These are phyloP conservation scores for Phaethon lepturus DNA, from an alignment of 2,113 vertebrate species.

Conservation along the genomic window DNA sequence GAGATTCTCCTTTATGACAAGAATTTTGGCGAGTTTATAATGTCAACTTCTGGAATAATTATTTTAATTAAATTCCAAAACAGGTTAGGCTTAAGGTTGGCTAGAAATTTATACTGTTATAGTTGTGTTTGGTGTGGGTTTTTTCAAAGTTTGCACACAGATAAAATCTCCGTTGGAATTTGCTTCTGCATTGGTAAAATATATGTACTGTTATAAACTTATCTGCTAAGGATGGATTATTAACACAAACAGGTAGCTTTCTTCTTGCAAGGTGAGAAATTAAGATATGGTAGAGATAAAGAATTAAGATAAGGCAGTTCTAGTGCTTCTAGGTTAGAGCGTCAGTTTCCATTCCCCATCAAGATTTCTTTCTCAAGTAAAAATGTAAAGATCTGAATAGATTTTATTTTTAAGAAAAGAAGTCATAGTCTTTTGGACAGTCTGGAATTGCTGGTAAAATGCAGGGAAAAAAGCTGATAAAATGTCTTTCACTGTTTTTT, in stretches of 20 bases:
- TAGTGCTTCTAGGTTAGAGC: not conserved
- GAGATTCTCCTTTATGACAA: not conserved
- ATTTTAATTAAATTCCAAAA: not conserved
- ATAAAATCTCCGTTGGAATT: not conserved
- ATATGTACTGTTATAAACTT: not conserved
- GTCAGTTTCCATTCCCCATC: not conserved
- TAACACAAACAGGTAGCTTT: not conserved
- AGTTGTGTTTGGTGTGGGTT: not conserved
- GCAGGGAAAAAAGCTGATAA: not conserved
- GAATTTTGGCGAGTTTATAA: not conserved
- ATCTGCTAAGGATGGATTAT: not conserved
- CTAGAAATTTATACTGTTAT: accelerated
- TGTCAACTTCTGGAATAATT: not conserved
- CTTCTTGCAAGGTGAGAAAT: not conserved
- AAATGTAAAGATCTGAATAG: not conserved
- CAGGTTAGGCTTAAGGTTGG: not conserved
- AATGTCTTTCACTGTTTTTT: not conserved
- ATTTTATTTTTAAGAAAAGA: not conserved
- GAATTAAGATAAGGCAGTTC: not conserved
- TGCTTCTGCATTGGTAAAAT: not conserved
- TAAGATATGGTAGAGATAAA: not conserved
- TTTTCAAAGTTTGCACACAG: not conserved
- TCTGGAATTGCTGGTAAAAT: not conserved
- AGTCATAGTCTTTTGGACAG: not conserved
- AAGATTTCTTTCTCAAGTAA: not conserved